These are phyloP conservation scores for Anarrhichthys ocellatus DNA, from an alignment of 2,113 vertebrate genomes.

Conservation along the genomic window DNA sequence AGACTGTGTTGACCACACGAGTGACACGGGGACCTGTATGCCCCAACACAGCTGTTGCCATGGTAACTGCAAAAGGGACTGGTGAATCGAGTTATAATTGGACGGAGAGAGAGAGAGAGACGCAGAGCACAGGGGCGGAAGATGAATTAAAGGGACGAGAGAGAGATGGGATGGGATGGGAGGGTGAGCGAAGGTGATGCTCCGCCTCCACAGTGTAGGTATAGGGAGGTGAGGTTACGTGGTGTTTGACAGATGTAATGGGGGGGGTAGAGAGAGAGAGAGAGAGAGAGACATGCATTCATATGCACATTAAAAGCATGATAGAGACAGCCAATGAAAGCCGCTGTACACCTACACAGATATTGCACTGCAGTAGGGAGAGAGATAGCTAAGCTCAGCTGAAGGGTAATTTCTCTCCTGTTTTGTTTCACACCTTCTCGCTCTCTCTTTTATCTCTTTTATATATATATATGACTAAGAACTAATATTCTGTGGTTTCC, in stretches of 20 bases:
- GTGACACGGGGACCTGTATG: constrained; percentile 63
- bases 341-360: constrained; percentile 75
- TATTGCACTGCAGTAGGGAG: constrained; percentile 55
- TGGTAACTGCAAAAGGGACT: constrained; percentile 76
- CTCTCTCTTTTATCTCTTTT: constrained; percentile 39
- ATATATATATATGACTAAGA: constrained; percentile 54
- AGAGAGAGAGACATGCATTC: constrained; percentile 29
- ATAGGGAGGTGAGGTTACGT: constrained; percentile 48
- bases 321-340: constrained; percentile 65
- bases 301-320: constrained; percentile 46
- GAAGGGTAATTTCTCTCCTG: constrained; percentile 53
- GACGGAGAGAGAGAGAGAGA: constrained; percentile 74
- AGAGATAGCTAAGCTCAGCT: constrained; percentile 52
- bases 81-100: constrained; percentile 81
- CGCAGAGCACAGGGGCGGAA: constrained; percentile 69
- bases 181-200: constrained; percentile 51
- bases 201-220: constrained; percentile 41
- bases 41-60: constrained; percentile 79
- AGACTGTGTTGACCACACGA: constrained; percentile 42
- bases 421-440: constrained; percentile 54
- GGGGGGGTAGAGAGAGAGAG: constrained; percentile 6
- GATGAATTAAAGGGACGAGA: constrained; percentile 73
- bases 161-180: constrained; percentile 58
- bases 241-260: constrained; percentile 54
- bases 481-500: constrained; percentile 44